These are phyloP conservation scores for Merodon equestris DNA, from an alignment of 2,888 invertebrate species.

Conservation along the genomic window DNA sequence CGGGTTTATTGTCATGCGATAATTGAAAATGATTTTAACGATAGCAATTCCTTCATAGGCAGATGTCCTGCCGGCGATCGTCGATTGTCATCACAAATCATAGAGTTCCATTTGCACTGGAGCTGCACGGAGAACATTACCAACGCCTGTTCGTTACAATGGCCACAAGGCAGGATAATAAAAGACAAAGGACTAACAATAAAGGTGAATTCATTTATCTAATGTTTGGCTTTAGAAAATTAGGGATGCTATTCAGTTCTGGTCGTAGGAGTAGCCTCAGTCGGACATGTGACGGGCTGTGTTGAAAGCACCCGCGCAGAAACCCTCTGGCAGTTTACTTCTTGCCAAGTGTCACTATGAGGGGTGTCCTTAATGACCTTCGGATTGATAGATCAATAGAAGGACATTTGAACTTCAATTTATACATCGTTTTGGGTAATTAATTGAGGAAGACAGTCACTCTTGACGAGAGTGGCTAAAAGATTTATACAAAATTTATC, in stretches of 20 bases:
- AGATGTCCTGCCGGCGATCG: conserved; percentile 56
- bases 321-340: conserved; percentile 44
- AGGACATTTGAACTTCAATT: no score
- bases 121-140: conserved; percentile 36
- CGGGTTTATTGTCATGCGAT: conserved; percentile 40
- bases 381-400: conserved; percentile 40
- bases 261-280: conserved; percentile 50
- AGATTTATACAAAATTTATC: background rate
- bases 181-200: conserved; percentile 35
- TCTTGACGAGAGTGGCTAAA: background rate
- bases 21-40: conserved; percentile 46
- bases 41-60: conserved; percentile 59
- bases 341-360: background rate
- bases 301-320: conserved; percentile 66
- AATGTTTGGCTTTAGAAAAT: conserved; percentile 68
- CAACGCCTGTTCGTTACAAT: conserved; percentile 59
- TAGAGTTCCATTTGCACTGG: conserved; percentile 27
- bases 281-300: conserved; percentile 6
- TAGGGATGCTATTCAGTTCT: conserved; percentile 56
- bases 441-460: conserved; percentile 25
- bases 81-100: conserved; percentile 60
- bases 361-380: conserved; percentile 50
- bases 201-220: conserved; percentile 62
- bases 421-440: conserved; percentile 45
- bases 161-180: conserved; percentile 27